Conservation (phyloP, 2,797 vertebrate genomes). For the Kryptopterus vitreolus region DNA sequence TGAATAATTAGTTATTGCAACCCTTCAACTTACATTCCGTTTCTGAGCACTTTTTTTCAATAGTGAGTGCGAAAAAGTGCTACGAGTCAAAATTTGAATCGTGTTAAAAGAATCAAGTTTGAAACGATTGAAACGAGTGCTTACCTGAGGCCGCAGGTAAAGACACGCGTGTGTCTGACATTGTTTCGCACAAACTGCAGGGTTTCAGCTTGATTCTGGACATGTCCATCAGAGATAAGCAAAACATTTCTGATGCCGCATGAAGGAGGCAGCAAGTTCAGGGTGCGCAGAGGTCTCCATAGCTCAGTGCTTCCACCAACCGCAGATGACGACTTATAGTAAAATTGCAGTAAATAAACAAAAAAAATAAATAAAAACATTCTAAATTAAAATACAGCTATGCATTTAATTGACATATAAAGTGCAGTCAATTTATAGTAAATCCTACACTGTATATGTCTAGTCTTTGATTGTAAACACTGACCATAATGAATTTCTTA, state of each 20-base stretch:
- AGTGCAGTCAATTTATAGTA: not conserved
- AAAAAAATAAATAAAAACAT: too few species aligned
- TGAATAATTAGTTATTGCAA: not conserved
- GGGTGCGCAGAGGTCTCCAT: slow-evolving; percentile 79
- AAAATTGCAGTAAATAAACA: not conserved
- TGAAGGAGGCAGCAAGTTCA: slow-evolving; percentile 79
- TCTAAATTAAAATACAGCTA: not conserved
- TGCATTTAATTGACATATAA: not conserved
- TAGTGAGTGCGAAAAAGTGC: not conserved
- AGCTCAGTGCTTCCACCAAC: slow-evolving; percentile 84
- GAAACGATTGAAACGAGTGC: slow-evolving; percentile 30
- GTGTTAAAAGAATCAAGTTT: not conserved
- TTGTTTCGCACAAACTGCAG: slow-evolving; percentile 75
- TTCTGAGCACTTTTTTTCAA: not conserved
- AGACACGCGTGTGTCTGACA: slow-evolving; percentile 76
- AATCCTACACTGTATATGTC: not conserved
- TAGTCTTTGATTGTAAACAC: slow-evolving; percentile 32
- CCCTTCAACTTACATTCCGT: not conserved
- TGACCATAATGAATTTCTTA: slow-evolving; percentile 75
- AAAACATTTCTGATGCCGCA: slow-evolving; percentile 75
- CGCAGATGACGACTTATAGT: slow-evolving; percentile 66
- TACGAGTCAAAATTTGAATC: not conserved
- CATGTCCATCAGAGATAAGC: slow-evolving; percentile 85
- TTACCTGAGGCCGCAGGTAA: slow-evolving; percentile 83
- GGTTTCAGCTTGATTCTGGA: slow-evolving; percentile 77